Conservation (phyloP, 2,888 invertebrate species). For the Rhorus exstirpatorius region DNA sequence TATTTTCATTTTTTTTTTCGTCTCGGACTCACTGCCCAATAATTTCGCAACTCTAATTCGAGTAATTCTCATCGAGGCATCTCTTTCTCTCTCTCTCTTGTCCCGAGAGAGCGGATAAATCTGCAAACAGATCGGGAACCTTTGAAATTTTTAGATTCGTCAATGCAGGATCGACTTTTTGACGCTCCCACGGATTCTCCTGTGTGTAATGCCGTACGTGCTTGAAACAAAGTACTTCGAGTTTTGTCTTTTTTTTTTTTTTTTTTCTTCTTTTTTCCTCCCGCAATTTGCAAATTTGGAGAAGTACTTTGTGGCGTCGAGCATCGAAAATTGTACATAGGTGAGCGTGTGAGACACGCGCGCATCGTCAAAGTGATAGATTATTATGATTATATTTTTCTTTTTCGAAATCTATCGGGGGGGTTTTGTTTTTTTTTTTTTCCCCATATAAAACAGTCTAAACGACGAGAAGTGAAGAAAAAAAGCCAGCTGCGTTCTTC, state of each 20-base stretch:
- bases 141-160: conserved; percentile 17
- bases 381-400: conserved; percentile 73
- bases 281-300: background rate
- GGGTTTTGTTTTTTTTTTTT: too few relatives aligned
- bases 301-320: conserved; percentile 30
- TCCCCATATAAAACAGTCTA: conserved; percentile 65
- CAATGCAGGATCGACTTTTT: conserved; percentile 29
- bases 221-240: conserved; percentile 40
- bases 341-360: conserved; percentile 69
- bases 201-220: conserved; percentile 56
- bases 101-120: conserved; percentile 1
- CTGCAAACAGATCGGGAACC: background rate
- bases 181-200: conserved; percentile 54
- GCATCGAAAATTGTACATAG: conserved; percentile 72
- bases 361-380: conserved; percentile 74
- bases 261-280: background rate
- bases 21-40: conserved; percentile 27
- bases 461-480: conserved; percentile 45
- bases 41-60: background rate
- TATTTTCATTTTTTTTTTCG: conserved; percentile 4
- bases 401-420: conserved; percentile 72
- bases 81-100: too few relatives aligned
- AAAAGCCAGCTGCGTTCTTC: conserved; percentile 33
- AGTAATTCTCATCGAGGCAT: background rate
- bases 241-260: background rate